Base-by-base conservation (phyloP, 2,113 vertebrate species). In the Empidonax alnorum region DNA sequence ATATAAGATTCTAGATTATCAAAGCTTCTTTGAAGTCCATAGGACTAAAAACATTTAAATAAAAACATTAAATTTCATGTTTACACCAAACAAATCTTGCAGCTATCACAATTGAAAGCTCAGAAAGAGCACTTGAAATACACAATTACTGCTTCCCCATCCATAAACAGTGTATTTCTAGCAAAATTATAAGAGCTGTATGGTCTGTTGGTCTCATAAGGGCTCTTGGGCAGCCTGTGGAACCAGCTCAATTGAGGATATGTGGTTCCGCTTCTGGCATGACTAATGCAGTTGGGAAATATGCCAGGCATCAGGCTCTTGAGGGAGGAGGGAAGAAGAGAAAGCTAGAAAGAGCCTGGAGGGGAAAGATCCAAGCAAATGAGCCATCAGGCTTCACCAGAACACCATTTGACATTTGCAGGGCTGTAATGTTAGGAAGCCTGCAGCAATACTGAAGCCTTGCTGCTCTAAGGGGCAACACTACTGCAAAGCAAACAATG, bases 241-340 rank as follows among this genome's bases (percentile, higher is more conserved):
- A 96, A 92, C 80, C 42, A 80, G 24, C 66, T 95, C 82, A 83
- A 0, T 25, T 84, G 59, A 81, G 58, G 67, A 79, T 91, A 76
- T 3, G 3, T 79, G n/a, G 28, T 84, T 91, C n/a, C 3, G 14
- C 92, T 94, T 88, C 63, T 93, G 74, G 71, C 81, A 95, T 75
- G 84, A 92, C 94, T 96, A 96, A 94, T 76, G 35, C 42, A 37
- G 68, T 83, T 96, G 65, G 92, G 94, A 94, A 94, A 93, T 56
- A 44, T 18, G 68, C 74, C 90, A 93, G 82, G 58, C 42, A 83
- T 89, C 81, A 65, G 65, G 42, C 52, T 78, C 62, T 95, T 69
- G 47, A 91, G 63, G 33, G 63, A 80, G 41, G 31, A 88, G 63
- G 59, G 28, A 68, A 92, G 44, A 84, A 84, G 46, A 55, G 76